Conservation (phyloP, 2,888 invertebrate species). For the Crepidodera aurea region DNA sequence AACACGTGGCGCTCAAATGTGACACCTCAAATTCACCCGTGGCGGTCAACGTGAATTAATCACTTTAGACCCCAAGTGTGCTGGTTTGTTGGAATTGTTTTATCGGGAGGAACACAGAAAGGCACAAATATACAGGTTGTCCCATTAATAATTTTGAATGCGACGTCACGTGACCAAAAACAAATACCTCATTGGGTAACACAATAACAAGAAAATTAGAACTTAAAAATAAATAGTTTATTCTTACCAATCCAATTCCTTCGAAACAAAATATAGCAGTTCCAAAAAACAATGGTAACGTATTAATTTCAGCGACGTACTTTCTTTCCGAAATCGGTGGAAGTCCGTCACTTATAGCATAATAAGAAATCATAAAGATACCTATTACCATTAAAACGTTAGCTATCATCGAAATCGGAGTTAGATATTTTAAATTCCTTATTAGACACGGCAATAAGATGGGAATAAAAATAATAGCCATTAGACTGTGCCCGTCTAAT, state of each 20-base stretch:
- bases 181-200: too few species aligned
- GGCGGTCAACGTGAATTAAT: too few species aligned
- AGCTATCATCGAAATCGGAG: constrained; percentile 80
- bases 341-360: constrained; percentile 73
- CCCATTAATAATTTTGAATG: too few species aligned
- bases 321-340: constrained; percentile 69
- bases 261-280: constrained; percentile 97
- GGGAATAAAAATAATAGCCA: constrained; percentile 76
- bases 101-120: too few species aligned
- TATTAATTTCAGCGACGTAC: constrained; percentile 69
- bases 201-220: too few species aligned
- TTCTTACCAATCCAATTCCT: constrained; percentile 86
- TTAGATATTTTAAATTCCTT: constrained; percentile 77
- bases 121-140: too few species aligned
- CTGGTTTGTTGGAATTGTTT: too few species aligned
- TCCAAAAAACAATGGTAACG: constrained; percentile 89
- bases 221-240: too few species aligned
- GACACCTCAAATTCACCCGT: too few species aligned
- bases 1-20: too few species aligned
- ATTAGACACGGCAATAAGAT: constrained; percentile 78
- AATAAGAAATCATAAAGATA: constrained; percentile 79
- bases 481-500: constrained; percentile 74
- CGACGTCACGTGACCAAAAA: too few species aligned
- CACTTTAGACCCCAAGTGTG: too few species aligned
- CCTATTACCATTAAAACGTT: constrained; percentile 80